Evolutionary conservation across 2,888 invertebrate species (phyloP).

Genomic region (Dasysyrphus albostriatus): DNA sequence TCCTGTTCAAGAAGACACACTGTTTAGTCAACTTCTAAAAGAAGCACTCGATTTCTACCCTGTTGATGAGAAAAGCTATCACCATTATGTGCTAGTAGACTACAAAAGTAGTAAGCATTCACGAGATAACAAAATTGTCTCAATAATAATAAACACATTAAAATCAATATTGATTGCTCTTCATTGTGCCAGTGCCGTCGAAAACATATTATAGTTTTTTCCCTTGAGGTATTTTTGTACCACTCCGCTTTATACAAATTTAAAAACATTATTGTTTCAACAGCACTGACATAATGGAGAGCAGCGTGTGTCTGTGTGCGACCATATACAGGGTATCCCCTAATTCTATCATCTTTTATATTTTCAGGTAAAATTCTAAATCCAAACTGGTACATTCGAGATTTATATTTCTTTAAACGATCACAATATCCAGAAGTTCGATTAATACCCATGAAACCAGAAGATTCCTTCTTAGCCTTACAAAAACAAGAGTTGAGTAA

Average conservation of each 20-base stretch:
- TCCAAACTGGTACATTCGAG: constrained; percentile 96
- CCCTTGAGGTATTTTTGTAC: too few species aligned
- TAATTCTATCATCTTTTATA: background rate
- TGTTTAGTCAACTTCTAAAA: constrained; percentile 96
- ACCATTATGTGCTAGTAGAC: constrained; percentile 97
- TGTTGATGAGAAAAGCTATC: constrained; percentile 94
- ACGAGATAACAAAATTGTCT: too few species aligned
- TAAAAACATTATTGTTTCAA: too few species aligned
- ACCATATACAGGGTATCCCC: too few species aligned
- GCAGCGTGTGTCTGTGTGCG: too few species aligned
- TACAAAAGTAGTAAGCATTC: constrained; percentile 99
- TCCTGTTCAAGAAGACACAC: constrained; percentile 98
- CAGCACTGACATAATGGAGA: too few species aligned
- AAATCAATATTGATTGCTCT: too few species aligned
- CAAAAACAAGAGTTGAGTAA: constrained; percentile 95
- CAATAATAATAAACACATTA: too few species aligned
- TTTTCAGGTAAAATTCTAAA: constrained; percentile 96
- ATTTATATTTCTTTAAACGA: constrained; percentile 97
- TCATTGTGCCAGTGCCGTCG: too few species aligned
- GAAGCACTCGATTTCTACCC: constrained; percentile 99
- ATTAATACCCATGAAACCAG: constrained; percentile 95
- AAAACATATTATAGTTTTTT: too few species aligned
- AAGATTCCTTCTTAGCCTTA: constrained; percentile 94
- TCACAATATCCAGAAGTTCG: constrained; percentile 99
- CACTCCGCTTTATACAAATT: too few species aligned